Evolutionary conservation across 1,140 invertebrate species (phyloP).

Genomic region (Leptonema lineaticorne): DNA sequence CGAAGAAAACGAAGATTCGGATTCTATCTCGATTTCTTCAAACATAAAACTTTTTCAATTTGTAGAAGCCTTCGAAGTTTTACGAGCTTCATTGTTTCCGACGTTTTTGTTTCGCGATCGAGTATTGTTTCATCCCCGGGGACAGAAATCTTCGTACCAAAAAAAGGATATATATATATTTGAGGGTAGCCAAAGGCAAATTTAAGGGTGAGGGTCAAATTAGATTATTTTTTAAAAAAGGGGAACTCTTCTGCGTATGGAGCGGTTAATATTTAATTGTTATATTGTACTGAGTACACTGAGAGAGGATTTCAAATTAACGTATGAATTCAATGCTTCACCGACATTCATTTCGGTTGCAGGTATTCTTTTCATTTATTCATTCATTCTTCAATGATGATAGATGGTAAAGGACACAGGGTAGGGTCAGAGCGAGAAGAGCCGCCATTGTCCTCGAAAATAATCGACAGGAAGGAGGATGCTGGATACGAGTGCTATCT

Average conservation of each 20-base stretch:
- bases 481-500: conserved; percentile 36
- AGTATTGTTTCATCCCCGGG: conserved; percentile 27
- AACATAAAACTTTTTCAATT: conserved; percentile 37
- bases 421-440: conserved; percentile 19
- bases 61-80: conserved; percentile 30
- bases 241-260: too few relatives aligned
- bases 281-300: too few relatives aligned
- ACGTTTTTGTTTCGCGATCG: conserved; percentile 26
- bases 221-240: background rate
- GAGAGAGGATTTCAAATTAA: background rate
- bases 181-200: background rate
- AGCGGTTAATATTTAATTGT: too few relatives aligned
- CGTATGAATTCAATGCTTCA: background rate
- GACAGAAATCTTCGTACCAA: conserved; percentile 18
- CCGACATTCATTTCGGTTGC: conserved; percentile 5
- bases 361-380: conserved; percentile 6
- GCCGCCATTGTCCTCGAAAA: conserved; percentile 13
- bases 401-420: background rate
- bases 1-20: background rate
- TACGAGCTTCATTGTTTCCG: conserved; percentile 29
- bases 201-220: background rate
- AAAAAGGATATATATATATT: background rate
- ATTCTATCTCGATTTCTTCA: conserved; percentile 24
- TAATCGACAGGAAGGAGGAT: conserved; percentile 40
- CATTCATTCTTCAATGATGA: conserved; percentile 25